Percentiles rank a stretch among this genome's conserved stretches.
Evolutionary conservation across 2,888 invertebrate genomes (phyloP).

Genomic region (Gari tellinella): DNA sequence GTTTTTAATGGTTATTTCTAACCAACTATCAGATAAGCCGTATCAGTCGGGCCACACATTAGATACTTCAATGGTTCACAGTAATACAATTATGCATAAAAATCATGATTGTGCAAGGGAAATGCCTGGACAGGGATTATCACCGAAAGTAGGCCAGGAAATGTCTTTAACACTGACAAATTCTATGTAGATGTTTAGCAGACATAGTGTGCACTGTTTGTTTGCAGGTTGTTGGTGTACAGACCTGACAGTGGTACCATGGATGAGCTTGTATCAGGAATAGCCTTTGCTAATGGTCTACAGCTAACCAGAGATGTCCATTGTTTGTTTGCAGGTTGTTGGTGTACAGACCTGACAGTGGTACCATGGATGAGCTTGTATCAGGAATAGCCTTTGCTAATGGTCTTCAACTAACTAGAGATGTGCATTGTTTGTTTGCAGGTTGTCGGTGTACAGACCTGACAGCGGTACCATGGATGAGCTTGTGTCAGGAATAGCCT

Average conservation of each 20-base stretch:
- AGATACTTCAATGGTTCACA: no score
- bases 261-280: slow-evolving; percentile 90
- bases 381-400: slow-evolving; percentile 94
- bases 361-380: slow-evolving; percentile 90
- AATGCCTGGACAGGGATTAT: no score
- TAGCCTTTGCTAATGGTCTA: slow-evolving; percentile 96
- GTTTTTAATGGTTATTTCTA: no score
- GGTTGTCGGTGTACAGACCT: slow-evolving; percentile 92
- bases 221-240: slow-evolving; percentile 91
- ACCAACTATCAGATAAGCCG: no score
- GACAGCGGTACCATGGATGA: slow-evolving; percentile 90
- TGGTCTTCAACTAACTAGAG: slow-evolving; percentile 92
- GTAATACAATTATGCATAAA: no score
- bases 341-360: slow-evolving; percentile 91
- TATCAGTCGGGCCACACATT: no score
- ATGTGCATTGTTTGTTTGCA: slow-evolving; percentile 87
- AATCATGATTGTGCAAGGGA: no score
- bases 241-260: slow-evolving; percentile 90
- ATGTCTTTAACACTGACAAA: no score
- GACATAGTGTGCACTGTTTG: no score
- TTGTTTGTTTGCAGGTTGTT: slow-evolving; percentile 91
- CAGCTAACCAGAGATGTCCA: slow-evolving; percentile 92
- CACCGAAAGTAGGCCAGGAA: no score
- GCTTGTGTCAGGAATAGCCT: slow-evolving; percentile 90
- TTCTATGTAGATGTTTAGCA: no score